phyloP scores from a whole-genome alignment of 2,113 vertebrate genomes.

The Corynorhinus townsendii region DNA sequence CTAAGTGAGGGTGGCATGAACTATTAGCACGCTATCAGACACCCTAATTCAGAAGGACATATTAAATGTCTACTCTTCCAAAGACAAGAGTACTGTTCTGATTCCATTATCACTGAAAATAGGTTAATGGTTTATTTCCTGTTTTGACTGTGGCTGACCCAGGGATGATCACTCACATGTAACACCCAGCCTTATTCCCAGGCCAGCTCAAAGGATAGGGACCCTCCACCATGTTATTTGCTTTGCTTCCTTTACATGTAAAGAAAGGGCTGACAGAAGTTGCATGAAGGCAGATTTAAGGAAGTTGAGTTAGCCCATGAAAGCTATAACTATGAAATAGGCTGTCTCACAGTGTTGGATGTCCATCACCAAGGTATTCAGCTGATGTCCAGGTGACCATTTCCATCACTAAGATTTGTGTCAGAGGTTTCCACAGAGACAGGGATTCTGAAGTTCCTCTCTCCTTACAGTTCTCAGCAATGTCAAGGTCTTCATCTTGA shows the following conservation, averaged over 20 bases:
- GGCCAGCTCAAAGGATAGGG: background rate
- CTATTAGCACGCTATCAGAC: background rate
- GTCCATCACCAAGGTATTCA: too few relatives aligned
- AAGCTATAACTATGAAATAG: background rate
- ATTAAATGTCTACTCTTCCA: background rate
- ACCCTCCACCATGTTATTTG: background rate
- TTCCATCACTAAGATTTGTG: background rate
- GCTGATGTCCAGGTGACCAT: background rate
- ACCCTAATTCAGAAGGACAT: background rate
- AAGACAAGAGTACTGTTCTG: background rate
- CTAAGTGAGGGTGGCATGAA: accelerated
- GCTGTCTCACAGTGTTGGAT: too few relatives aligned
- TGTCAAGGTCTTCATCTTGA: background rate
- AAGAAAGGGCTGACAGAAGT: background rate
- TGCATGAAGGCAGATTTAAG: background rate
- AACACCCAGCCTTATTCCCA: background rate
- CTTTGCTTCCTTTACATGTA: background rate
- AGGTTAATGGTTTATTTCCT: background rate
- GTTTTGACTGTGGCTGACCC: background rate
- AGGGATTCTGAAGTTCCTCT: too few relatives aligned
- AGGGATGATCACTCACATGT: background rate
- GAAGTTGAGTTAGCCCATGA: background rate
- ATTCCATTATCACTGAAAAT: background rate
- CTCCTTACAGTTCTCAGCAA: background rate
- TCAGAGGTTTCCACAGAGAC: background rate